Evolutionary conservation across 37 sponge, comb jelly and placozoan genomes (phyloP).

Genomic region (Beroe forskalii): DNA sequence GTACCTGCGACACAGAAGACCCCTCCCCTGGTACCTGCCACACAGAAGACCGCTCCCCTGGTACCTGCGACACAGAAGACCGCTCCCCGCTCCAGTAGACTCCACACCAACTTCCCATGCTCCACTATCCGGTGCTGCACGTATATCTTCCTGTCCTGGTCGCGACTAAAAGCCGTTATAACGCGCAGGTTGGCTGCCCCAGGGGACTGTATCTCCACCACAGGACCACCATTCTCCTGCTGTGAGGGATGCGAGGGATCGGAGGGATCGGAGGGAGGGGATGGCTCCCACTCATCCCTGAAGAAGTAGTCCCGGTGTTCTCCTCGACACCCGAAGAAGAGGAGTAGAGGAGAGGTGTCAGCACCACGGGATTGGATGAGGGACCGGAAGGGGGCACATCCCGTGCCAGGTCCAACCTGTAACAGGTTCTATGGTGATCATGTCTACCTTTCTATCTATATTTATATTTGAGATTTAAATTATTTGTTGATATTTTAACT

Average conservation of each 20-base stretch:
- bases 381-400: slow-evolving; percentile 96
- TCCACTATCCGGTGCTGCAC: slow-evolving; percentile 87
- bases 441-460: no score
- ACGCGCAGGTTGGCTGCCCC: slow-evolving; percentile 66
- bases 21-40: no score
- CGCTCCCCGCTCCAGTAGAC: slow-evolving; percentile 72
- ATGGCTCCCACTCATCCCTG: slow-evolving; percentile 75
- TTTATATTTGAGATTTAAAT: no score
- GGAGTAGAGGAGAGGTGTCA: slow-evolving; percentile 68
- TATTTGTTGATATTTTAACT: no score
- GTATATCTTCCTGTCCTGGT: slow-evolving; percentile 86
- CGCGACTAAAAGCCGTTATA: slow-evolving; percentile 90
- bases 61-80: slow-evolving; percentile 85
- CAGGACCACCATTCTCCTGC: no score
- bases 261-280: not conserved
- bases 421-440: not conserved
- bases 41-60: no score
- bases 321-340: slow-evolving; percentile 95
- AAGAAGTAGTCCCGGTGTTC: slow-evolving; percentile 82
- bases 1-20: no score
- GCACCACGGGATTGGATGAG: slow-evolving; percentile 69
- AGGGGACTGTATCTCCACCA: not conserved
- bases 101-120: slow-evolving; percentile 75
- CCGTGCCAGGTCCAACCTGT: slow-evolving; percentile 78
- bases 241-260: no score